Evolutionary conservation across 1,140 invertebrate genomes (phyloP).

Genomic region (Cotesia glomerata): DNA sequence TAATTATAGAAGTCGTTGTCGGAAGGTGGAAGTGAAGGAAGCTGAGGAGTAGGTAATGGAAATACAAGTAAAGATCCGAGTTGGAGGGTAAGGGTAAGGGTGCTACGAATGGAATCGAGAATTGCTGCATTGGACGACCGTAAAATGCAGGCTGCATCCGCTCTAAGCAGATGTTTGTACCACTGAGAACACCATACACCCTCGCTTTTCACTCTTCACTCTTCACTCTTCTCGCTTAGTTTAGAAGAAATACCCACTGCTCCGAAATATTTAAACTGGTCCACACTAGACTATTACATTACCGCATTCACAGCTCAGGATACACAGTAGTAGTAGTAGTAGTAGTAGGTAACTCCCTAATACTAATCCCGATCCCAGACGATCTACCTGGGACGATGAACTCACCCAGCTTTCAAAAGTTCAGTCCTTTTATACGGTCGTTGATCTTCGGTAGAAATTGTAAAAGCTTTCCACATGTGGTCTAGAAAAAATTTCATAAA

Average conservation of each 20-base stretch:
- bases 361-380: neutral
- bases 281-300: conserved; percentile 15
- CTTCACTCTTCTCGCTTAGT: conserved; percentile 25
- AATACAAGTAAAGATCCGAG: conserved; percentile 18
- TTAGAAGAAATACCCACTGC: conserved; percentile 26
- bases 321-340: too few relatives aligned
- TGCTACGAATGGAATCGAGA: conserved; percentile 47
- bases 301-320: too few relatives aligned
- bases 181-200: conserved; percentile 5
- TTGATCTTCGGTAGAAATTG: conserved; percentile 5
- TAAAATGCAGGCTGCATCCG: conserved; percentile 63
- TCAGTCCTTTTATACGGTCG: neutral
- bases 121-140: conserved; percentile 54
- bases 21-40: conserved; percentile 38
- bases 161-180: conserved; percentile 55
- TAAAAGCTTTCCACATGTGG: neutral
- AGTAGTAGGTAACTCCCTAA: neutral
- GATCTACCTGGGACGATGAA: conserved; percentile 28
- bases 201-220: too few relatives aligned
- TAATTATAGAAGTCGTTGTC: conserved; percentile 60
- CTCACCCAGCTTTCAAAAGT: conserved; percentile 25
- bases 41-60: conserved; percentile 32
- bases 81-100: conserved; percentile 41
- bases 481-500: too few relatives aligned
- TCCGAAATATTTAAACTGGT: conserved; percentile 9